Evolutionary conservation across 1,140 invertebrate species (phyloP).

Genomic region (Manduca sexta): DNA sequence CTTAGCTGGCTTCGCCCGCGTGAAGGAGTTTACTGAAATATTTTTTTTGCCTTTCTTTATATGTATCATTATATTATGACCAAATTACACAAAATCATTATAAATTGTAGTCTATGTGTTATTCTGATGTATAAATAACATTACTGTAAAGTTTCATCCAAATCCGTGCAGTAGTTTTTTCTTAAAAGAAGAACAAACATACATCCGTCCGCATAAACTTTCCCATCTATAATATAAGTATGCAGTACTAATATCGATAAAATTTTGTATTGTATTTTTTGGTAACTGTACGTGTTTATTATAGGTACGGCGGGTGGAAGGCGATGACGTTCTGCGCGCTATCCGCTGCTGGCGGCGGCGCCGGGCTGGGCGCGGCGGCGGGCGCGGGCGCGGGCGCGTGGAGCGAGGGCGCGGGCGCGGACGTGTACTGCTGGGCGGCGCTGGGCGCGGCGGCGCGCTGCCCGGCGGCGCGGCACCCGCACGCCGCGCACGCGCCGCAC

Average conservation of each 20-base stretch:
- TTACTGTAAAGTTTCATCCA: too few species aligned
- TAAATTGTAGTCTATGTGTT: too few species aligned
- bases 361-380: constrained; percentile 20
- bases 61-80: too few species aligned
- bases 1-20: background rate
- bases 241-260: background rate
- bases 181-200: too few species aligned
- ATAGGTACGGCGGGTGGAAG: constrained; percentile 52
- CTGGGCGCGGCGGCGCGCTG: constrained; percentile 44
- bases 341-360: constrained; percentile 52
- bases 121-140: too few species aligned
- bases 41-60: too few species aligned
- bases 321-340: constrained; percentile 55
- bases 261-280: background rate
- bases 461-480: constrained; percentile 16
- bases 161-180: too few species aligned
- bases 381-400: constrained; percentile 5
- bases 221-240: background rate
- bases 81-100: too few species aligned
- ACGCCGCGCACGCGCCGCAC: constrained; percentile 28
- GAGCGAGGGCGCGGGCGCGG: constrained; percentile 23
- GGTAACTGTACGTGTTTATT: too few species aligned
- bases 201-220: too few species aligned
- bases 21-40: too few species aligned
- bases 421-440: constrained; percentile 47